These are phyloP conservation scores for Tarsius wallacei DNA, from an alignment of 2,797 vertebrate genomes.

Conservation along the genomic window DNA sequence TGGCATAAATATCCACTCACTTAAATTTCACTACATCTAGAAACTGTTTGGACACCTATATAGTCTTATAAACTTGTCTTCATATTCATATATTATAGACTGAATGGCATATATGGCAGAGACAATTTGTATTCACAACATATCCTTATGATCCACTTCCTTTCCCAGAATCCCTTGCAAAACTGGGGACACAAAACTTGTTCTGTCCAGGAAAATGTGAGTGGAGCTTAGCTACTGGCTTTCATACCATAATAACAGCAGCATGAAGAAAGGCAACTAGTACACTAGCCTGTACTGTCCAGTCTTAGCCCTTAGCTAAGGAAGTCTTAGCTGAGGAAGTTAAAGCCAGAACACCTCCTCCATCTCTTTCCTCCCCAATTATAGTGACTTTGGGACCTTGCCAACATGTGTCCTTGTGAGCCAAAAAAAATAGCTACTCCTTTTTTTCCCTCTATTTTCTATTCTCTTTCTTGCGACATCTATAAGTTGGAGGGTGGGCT, in stretches of 20 bases:
- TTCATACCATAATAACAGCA: too few relatives aligned
- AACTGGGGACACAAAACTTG: not conserved
- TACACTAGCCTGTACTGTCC: too few relatives aligned
- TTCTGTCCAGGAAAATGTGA: not conserved
- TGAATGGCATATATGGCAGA: not conserved
- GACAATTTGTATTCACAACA: not conserved
- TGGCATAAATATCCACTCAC: not conserved
- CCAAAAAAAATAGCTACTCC: not conserved
- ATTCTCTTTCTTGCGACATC: not conserved
- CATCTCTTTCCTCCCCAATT: not conserved
- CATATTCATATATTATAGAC: not conserved
- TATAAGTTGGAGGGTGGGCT: not conserved
- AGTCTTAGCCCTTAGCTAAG: too few relatives aligned
- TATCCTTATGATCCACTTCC: not conserved
- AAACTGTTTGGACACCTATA: not conserved
- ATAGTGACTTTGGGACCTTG: not conserved
- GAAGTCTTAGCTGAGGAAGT: not conserved
- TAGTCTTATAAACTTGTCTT: not conserved
- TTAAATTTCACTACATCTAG: not conserved
- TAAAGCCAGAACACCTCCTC: not conserved
- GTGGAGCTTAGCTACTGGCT: not conserved
- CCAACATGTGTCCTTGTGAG: accelerated
- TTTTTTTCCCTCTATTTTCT: not conserved
- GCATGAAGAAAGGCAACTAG: too few relatives aligned
- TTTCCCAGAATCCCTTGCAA: not conserved